Base-by-base conservation (phyloP, 2,888 invertebrate species). In the Acanthosepion esculentum region DNA sequence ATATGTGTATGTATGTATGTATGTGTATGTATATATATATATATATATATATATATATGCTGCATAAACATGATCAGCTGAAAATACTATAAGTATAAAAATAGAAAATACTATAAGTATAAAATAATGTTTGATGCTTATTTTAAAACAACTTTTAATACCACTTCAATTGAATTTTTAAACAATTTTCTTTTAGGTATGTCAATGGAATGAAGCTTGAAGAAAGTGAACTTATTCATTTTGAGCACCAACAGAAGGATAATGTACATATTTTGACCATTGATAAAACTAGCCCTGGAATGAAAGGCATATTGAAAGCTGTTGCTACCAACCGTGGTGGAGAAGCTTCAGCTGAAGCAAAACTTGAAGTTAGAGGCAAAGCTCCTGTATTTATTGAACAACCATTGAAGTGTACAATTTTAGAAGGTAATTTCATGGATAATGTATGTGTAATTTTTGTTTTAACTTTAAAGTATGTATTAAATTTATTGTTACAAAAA, bases 321-420 rank as follows among this genome's bases (percentile, higher is more conserved):
- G 98, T 98, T 95, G 98, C 98, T n/a, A 98, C 98, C 96, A 98
- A 98, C 97, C 97, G 98, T 95, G 98, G 98, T 94, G 98, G 98
- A 94, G 98, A 98, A 97, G 98, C 98, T 18, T 98, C 98, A 53
- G 98, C 97, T 91, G 95, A 98, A 96, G 98, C 97, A 50, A 96
- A 96, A n/a, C 97, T 97, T 78, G 96, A 96, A 48, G 97, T 97
- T 94, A 96, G 97, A 95, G 97, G 97, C 94, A 96, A 96, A 94
- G 96, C 97, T 29, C 97, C 97, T 15, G 96, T 95, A 12, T 97
- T 97, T 95, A 95, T 96, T 26, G 97, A 97, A 95, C 96, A 96
- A 93, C 97, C 97, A 78, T 95, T 97, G 95, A 97, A 97, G 95
- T 97, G 97, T 95, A 97, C 97, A 10, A 96, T 97, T 50, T 96